Percentiles rank a stretch among this genome's conserved stretches.
phyloP scores from a whole-genome alignment of 2,113 vertebrate genomes.

The Amazona vittata region DNA sequence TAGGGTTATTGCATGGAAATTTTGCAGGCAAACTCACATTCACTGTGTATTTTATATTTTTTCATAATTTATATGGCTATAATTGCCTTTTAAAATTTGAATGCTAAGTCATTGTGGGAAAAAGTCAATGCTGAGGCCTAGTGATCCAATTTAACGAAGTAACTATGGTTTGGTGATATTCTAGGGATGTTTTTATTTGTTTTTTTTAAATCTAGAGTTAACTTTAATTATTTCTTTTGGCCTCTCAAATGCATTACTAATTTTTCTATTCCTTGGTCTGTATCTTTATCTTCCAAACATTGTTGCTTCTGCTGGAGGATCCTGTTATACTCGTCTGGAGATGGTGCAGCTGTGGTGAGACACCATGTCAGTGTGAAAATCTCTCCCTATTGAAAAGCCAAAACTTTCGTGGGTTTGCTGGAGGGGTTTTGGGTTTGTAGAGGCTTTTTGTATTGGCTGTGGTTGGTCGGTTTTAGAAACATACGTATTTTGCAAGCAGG shows the following conservation, averaged over 20 bases:
- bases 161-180: background rate
- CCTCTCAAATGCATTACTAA: background rate
- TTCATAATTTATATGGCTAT: background rate
- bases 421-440: background rate
- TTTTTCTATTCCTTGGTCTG: background rate
- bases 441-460: background rate
- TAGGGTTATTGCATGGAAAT: background rate
- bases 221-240: background rate
- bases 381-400: background rate
- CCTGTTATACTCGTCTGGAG: background rate
- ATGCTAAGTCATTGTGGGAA: background rate
- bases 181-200: background rate
- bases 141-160: background rate
- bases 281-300: background rate
- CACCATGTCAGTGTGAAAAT: background rate
- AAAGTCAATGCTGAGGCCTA: background rate
- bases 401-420: background rate
- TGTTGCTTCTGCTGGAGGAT: background rate
- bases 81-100: background rate
- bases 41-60: background rate
- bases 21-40: background rate
- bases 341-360: background rate
- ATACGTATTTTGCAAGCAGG: background rate
- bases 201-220: background rate
- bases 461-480: background rate